Evolutionary conservation across 2,888 invertebrate species (phyloP).

Genomic region (Standfussiana lucernea): DNA sequence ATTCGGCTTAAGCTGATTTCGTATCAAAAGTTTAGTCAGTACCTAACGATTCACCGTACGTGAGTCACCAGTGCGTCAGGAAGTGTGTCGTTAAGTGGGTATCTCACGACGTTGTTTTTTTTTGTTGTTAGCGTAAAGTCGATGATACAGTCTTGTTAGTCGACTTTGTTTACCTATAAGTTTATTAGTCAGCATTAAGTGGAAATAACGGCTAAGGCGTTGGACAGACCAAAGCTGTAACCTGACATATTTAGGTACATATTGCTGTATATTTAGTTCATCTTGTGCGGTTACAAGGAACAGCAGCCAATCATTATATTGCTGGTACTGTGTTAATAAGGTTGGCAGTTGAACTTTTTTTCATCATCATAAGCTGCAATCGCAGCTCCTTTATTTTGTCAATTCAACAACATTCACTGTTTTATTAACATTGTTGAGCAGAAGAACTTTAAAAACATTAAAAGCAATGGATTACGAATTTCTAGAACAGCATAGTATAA

Average conservation of each 20-base stretch:
- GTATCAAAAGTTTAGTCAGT: background rate
- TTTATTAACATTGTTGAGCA: too few species aligned
- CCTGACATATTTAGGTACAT: background rate
- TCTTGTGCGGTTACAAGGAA: background rate
- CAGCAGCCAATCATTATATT: background rate
- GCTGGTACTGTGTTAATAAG: background rate
- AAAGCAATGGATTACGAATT: background rate
- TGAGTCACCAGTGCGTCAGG: constrained; percentile 50
- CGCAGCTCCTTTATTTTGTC: background rate
- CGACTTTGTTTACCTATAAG: background rate
- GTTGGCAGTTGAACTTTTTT: background rate
- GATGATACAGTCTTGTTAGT: constrained; percentile 8
- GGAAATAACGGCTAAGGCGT: background rate
- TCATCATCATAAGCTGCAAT: background rate
- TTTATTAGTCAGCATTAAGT: constrained; percentile 2
- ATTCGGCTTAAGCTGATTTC: background rate
- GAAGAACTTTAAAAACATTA: too few species aligned
- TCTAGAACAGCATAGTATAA: background rate
- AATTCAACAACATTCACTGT: background rate
- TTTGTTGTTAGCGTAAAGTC: background rate
- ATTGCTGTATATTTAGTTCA: background rate
- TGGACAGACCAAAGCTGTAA: background rate
- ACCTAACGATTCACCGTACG: background rate
- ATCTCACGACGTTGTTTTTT: constrained; percentile 14
- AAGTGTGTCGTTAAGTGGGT: background rate